These are phyloP conservation scores for Metaphire vulgaris DNA, from an alignment of 1,140 invertebrate species.

Conservation along the genomic window DNA sequence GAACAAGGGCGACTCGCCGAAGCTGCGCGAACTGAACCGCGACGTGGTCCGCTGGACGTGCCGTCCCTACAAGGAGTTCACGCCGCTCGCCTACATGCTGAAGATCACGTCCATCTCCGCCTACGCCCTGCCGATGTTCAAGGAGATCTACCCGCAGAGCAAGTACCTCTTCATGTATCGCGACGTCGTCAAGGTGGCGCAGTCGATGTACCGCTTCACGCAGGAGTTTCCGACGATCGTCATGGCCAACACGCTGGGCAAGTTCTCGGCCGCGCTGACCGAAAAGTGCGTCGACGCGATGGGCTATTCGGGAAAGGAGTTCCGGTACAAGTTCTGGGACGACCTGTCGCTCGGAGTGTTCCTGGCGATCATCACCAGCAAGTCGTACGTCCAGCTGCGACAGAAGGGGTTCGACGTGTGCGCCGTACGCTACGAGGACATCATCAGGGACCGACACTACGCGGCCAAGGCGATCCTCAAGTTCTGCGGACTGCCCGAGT, in stretches of 20 bases:
- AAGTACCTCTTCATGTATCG: not conserved
- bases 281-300: not conserved
- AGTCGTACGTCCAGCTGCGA: not conserved
- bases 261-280: not conserved
- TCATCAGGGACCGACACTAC: not conserved
- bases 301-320: not conserved
- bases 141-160: not conserved
- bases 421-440: not conserved
- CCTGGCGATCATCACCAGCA: not conserved
- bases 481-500: not conserved
- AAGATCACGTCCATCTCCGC: not conserved
- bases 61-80: not conserved
- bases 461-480: not conserved
- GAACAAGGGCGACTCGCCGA: not conserved
- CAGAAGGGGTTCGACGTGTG: not conserved
- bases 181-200: not conserved
- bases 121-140: not conserved
- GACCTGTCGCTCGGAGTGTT: not conserved
- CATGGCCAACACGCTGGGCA: not conserved
- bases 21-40: not conserved
- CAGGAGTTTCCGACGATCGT: not conserved
- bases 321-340: not conserved
- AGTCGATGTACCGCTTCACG: not conserved
- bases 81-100: not conserved
- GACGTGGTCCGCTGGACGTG: not conserved